Conservation (phyloP, 92 coral and sea anemone species). For the Blastomussa wellsi region DNA sequence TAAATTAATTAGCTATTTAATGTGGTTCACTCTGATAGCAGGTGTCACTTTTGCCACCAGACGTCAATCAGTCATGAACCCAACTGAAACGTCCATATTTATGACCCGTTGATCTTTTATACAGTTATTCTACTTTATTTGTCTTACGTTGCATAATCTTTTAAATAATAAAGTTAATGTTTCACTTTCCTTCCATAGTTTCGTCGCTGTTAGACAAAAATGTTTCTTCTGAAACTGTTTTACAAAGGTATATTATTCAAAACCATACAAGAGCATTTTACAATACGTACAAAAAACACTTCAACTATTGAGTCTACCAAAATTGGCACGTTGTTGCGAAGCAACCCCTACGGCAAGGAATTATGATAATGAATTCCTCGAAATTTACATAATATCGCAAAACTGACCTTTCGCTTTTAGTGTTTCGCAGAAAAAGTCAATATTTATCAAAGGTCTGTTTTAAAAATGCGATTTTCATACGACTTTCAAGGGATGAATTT, state of each 20-base stretch:
- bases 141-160: background rate
- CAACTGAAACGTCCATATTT: background rate
- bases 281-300: background rate
- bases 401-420: constrained; percentile 13
- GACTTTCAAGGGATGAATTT: constrained; percentile 15
- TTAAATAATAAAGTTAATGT: background rate
- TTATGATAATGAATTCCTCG: background rate
- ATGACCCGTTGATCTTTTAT: background rate
- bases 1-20: background rate
- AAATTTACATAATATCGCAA: constrained; percentile 36
- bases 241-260: background rate
- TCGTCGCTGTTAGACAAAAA: background rate
- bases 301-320: background rate
- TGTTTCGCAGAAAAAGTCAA: constrained; percentile 24
- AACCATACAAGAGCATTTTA: background rate
- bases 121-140: background rate
- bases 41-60: background rate
- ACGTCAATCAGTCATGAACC: background rate
- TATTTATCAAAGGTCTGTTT: constrained; percentile 30
- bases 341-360: background rate
- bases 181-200: background rate
- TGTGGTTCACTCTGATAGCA: background rate
- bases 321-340: background rate
- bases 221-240: background rate
- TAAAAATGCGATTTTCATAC: constrained; percentile 41